These are phyloP conservation scores for Mimachlamys varia DNA, from an alignment of 2,888 invertebrate genomes.

Conservation along the genomic window DNA sequence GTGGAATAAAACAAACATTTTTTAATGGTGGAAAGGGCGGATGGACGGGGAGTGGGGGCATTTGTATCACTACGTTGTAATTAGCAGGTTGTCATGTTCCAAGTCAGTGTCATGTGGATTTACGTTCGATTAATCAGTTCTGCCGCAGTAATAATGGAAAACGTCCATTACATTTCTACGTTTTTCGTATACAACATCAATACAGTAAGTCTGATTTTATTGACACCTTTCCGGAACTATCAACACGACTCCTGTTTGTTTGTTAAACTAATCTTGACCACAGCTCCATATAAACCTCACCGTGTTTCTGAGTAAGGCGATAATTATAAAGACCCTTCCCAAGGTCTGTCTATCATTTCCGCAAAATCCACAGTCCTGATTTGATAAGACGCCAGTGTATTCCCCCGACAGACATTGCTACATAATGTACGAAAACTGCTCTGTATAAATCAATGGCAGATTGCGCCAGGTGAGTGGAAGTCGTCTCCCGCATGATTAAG, in stretches of 20 bases:
- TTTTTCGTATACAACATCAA: too few species aligned
- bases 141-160: too few species aligned
- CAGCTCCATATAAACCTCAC: background rate
- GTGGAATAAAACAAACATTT: too few species aligned
- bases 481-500: background rate
- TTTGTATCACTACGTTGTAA: too few species aligned
- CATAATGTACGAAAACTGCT: background rate
- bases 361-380: background rate
- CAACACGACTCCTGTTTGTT: background rate
- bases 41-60: too few species aligned
- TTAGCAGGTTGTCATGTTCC: too few species aligned
- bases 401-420: background rate
- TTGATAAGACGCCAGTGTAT: background rate
- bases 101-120: too few species aligned
- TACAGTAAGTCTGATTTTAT: too few species aligned
- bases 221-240: background rate
- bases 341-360: background rate
- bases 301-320: background rate
- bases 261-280: background rate
- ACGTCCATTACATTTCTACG: too few species aligned
- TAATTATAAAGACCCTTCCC: background rate
- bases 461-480: background rate
- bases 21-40: too few species aligned
- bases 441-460: background rate
- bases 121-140: too few species aligned